Evolutionary conservation across 2,888 invertebrate species (phyloP).

Genomic region (Neuroscelio doddi): DNA sequence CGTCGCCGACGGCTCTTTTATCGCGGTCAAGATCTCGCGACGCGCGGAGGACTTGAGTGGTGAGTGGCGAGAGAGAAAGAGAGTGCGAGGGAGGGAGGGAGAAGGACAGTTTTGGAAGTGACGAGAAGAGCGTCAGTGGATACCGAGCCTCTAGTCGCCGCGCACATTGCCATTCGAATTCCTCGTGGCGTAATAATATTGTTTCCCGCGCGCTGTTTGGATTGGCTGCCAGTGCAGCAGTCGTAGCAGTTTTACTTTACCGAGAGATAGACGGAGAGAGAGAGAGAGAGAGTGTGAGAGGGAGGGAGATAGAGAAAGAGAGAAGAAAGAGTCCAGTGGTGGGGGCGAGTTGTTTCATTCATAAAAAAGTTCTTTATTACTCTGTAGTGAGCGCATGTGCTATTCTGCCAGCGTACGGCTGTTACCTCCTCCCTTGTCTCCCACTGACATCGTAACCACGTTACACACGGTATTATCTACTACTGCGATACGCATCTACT

Average conservation of each 20-base stretch:
- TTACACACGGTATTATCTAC: conserved; percentile 61
- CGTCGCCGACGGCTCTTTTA: no score
- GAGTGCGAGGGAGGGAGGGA: neutral
- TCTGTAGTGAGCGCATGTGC: conserved; percentile 70
- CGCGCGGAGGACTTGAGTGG: neutral
- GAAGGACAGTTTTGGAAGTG: neutral
- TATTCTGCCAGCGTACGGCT: conserved; percentile 61
- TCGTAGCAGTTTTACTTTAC: conserved; percentile 30
- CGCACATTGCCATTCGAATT: neutral
- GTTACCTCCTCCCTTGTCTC: conserved; percentile 36
- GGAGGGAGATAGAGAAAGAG: conserved; percentile 23
- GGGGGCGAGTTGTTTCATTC: conserved; percentile 67
- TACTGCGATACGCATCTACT: conserved; percentile 46
- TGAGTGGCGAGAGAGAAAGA: neutral
- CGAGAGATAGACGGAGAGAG: conserved; percentile 24
- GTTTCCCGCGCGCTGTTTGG: conserved; percentile 66
- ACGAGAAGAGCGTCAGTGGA: conserved; percentile 14
- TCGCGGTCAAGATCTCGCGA: neutral
- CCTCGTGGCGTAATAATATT: conserved; percentile 66
- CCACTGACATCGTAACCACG: conserved; percentile 46
- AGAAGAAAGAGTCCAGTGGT: conserved; percentile 42
- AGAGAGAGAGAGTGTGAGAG: conserved; percentile 15
- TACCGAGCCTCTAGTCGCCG: no score
- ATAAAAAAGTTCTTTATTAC: conserved; percentile 71
- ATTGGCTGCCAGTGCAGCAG: conserved; percentile 54